Conservation (phyloP, 2,113 vertebrate species). For the Mola mola region DNA sequence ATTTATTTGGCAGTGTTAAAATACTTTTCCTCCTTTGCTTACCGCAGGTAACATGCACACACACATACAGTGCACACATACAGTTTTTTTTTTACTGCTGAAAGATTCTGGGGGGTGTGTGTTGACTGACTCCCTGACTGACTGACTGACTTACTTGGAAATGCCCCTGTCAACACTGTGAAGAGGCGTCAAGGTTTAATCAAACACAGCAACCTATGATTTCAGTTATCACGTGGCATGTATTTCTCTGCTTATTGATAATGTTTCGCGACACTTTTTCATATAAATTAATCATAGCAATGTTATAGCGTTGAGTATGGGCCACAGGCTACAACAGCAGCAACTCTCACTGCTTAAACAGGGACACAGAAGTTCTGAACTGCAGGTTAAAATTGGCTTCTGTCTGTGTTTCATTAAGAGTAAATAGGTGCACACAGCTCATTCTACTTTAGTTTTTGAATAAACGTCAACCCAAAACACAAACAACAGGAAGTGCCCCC, state of each 20-base stretch:
- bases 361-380: neutral
- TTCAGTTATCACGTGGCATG: neutral
- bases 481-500: constrained; percentile 58
- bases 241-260: constrained; percentile 3
- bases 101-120: constrained; percentile 15
- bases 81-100: constrained; percentile 31
- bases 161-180: constrained; percentile 7
- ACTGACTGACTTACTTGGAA: constrained; percentile 8
- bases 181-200: constrained; percentile 1
- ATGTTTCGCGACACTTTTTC: too few species aligned
- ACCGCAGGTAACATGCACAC: constrained; percentile 50
- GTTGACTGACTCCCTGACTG: constrained; percentile 31
- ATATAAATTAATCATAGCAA: too few species aligned
- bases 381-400: neutral
- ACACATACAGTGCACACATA: constrained; percentile 16
- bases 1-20: constrained; percentile 59
- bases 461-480: constrained; percentile 30
- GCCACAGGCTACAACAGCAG: too few species aligned
- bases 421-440: neutral
- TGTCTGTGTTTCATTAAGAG: constrained; percentile 22
- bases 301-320: too few species aligned
- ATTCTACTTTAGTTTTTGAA: constrained; percentile 32
- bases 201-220: neutral
- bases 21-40: constrained; percentile 24
- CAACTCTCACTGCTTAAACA: too few species aligned